Evolutionary conservation across 2,113 vertebrate species (phyloP), one percentile per base, ranked within the genome.

Genomic region (Larimichthys polyactis): DNA sequence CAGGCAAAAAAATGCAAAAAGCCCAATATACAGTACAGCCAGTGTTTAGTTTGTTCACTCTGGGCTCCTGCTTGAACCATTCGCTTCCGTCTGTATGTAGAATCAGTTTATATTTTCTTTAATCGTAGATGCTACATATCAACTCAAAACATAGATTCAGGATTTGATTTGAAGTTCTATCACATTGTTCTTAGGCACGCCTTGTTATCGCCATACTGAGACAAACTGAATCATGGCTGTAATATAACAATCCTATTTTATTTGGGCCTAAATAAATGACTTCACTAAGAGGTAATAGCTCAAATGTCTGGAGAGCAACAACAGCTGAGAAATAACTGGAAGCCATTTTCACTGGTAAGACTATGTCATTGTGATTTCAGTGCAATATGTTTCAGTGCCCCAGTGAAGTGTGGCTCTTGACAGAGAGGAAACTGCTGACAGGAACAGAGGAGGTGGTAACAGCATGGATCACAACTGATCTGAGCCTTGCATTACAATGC

Each of bases 381-480:
- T 19, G 49, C 22, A 71, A 55, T 78, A n/a, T 29, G 73, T 78
- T 84, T 79, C 27, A 71, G 59, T 55, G 32, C 29, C 5, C 36
- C 36, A 24, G 58, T 40, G 43, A 78, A 77, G 68, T 65, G 29
- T 46, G 73, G 9, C 20, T 76, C 43, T 72, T 85, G 51, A 62
- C 58, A 58, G 79, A 67, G 60, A 55, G 40, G 75, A 81, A 88
- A 75, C 27, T 3, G 65, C 72, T 84, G 83, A 89, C 82, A 84
- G 60, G 49, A 88, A 79, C 19, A 71, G 75, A 78, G 79, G 78
- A 79, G 48, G 59, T 54, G 89, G 55, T 64, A 76, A 87, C 73
- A 78, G 79, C 67, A 68, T 71, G 72, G 36, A 69, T 83, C 83
- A 73, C 49, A 84, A 86, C 78, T 80, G 83, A 85, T 82, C 64